A percentile compares a stretch with the other conserved stretches of the same genome.
Evolutionary conservation across 2,888 invertebrate genomes (phyloP).

Genomic region (Nineta flava): DNA sequence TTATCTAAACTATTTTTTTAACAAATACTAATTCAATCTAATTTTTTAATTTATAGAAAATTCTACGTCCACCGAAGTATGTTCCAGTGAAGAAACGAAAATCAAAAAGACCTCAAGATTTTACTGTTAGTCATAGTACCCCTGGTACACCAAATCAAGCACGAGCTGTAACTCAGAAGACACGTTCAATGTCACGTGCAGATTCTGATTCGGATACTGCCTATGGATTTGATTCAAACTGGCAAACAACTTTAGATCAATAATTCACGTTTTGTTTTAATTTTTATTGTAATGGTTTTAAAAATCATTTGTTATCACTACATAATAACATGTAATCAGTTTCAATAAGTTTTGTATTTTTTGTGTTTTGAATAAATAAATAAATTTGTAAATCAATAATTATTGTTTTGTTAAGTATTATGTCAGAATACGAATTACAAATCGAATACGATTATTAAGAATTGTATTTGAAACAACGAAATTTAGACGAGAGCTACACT

Average conservation of each 20-base stretch:
- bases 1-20: background rate
- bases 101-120: constrained; percentile 38
- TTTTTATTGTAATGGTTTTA: too few species aligned
- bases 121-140: constrained; percentile 40
- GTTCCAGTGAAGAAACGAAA: constrained; percentile 51
- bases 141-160: constrained; percentile 53
- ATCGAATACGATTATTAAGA: too few species aligned
- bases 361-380: too few species aligned
- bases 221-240: constrained; percentile 68
- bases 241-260: constrained; percentile 29
- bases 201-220: constrained; percentile 82
- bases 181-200: constrained; percentile 19
- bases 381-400: background rate
- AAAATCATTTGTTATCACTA: background rate
- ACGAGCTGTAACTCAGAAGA: constrained; percentile 22
- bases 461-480: too few species aligned
- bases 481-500: too few species aligned
- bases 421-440: too few species aligned
- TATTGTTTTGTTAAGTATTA: background rate
- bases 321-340: background rate
- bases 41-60: constrained; percentile 30
- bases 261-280: background rate
- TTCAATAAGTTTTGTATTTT: too few species aligned
- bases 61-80: constrained; percentile 63
- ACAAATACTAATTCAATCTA: too few species aligned